Conservation (phyloP, 2,888 invertebrate species). For the Beris morrisii region DNA sequence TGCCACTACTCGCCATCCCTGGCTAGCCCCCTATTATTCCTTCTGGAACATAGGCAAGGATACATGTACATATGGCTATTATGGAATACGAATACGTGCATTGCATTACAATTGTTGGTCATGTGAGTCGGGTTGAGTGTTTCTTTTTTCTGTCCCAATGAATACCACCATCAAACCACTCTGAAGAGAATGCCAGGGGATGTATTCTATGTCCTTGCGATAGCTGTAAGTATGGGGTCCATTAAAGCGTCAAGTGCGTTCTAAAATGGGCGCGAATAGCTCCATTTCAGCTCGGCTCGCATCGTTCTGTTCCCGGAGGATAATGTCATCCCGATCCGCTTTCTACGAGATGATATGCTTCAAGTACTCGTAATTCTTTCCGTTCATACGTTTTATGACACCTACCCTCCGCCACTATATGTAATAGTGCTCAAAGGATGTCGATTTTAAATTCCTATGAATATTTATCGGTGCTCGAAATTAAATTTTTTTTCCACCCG, state of each 20-base stretch:
- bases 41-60: constrained; percentile 9
- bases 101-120: constrained; percentile 33
- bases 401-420: constrained; percentile 26
- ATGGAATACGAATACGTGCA: constrained; percentile 35
- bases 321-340: constrained; percentile 16
- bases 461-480: constrained; percentile 40
- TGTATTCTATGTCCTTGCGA: neutral
- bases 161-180: neutral
- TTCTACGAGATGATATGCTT: neutral
- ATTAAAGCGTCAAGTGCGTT: constrained; percentile 32
- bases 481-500: constrained; percentile 36
- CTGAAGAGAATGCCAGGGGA: neutral
- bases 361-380: constrained; percentile 24
- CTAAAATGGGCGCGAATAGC: constrained; percentile 8
- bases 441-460: constrained; percentile 41
- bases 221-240: constrained; percentile 8
- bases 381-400: constrained; percentile 35
- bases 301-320: neutral
- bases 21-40: neutral
- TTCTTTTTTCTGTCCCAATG: constrained; percentile 13
- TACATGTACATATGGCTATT: constrained; percentile 15
- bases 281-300: constrained; percentile 10
- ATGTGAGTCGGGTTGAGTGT: constrained; percentile 6
- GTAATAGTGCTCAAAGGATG: constrained; percentile 32
- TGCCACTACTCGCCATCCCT: constrained; percentile 9